These are phyloP conservation scores for Thalpophila matura DNA, from an alignment of 2,888 invertebrate genomes.

Conservation along the genomic window DNA sequence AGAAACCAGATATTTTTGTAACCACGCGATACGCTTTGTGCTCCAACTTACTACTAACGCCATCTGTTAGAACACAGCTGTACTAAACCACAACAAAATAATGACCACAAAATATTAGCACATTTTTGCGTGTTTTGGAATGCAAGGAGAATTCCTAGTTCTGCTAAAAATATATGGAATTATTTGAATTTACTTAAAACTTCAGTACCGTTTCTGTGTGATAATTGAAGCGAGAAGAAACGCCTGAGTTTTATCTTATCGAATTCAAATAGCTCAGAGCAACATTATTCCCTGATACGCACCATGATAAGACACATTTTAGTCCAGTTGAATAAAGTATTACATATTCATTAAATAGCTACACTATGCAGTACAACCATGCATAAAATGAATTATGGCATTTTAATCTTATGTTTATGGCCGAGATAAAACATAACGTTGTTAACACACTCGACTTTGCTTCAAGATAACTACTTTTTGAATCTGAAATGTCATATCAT, in stretches of 20 bases:
- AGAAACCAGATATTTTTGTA: constrained; percentile 80
- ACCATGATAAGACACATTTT: constrained; percentile 35
- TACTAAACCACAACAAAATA: constrained; percentile 45
- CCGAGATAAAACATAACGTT: neutral
- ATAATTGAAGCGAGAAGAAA: constrained; percentile 28
- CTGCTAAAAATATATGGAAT: neutral
- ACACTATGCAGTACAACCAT: neutral
- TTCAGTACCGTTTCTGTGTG: constrained; percentile 7
- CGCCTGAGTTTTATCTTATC: constrained; percentile 60
- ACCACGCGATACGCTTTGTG: constrained; percentile 61
- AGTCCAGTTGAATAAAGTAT: constrained; percentile 10
- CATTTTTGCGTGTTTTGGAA: constrained; percentile 5
- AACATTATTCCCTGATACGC: constrained; percentile 45
- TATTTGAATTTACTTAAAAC: neutral
- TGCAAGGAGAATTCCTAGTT: neutral
- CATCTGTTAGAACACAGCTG: constrained; percentile 71
- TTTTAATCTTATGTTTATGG: neutral
- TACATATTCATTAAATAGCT: neutral
- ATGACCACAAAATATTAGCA: constrained; percentile 2
- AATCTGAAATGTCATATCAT: neutral
- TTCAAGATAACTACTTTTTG: neutral
- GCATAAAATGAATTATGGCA: neutral
- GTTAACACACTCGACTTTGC: neutral
- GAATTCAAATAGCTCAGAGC: constrained; percentile 51
- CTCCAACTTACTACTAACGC: constrained; percentile 67